Percentiles rank a stretch among this genome's conserved stretches.
phyloP scores from a whole-genome alignment of 2,888 invertebrate genomes.

The Allacma fusca region DNA sequence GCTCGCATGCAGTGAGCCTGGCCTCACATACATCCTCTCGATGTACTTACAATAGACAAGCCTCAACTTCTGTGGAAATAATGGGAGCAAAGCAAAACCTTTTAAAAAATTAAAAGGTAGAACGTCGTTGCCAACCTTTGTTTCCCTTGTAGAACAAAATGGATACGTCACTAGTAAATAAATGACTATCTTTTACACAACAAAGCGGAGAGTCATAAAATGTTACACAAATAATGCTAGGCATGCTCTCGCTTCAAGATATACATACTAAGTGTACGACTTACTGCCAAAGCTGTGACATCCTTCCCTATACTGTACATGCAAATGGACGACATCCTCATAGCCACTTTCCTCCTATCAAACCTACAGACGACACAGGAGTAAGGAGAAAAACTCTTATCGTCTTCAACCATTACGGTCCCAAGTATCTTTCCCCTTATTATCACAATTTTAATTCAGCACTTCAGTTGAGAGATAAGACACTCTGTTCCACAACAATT shows the following conservation, averaged over 20 bases:
- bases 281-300: too few relatives aligned
- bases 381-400: not conserved
- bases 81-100: constrained; percentile 29
- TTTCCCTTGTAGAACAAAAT: constrained; percentile 8
- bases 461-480: not conserved
- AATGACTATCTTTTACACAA: not conserved
- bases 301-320: too few relatives aligned
- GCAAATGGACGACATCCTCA: too few relatives aligned
- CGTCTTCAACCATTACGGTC: not conserved
- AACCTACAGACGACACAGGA: too few relatives aligned
- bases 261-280: too few relatives aligned
- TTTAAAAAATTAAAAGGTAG: constrained; percentile 41
- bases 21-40: too few relatives aligned
- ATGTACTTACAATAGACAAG: not conserved
- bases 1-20: too few relatives aligned
- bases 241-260: not conserved
- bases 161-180: constrained; percentile 14
- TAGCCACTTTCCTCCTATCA: too few relatives aligned
- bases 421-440: not conserved
- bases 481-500: not conserved
- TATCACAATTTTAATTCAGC: constrained; percentile 9
- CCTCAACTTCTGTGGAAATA: constrained; percentile 3
- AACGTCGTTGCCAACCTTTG: not conserved
- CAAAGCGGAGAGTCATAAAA: constrained; percentile 5
- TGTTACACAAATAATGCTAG: not conserved